Conservation (phyloP, 2,797 vertebrate genomes). For the Chelonia mydas region DNA sequence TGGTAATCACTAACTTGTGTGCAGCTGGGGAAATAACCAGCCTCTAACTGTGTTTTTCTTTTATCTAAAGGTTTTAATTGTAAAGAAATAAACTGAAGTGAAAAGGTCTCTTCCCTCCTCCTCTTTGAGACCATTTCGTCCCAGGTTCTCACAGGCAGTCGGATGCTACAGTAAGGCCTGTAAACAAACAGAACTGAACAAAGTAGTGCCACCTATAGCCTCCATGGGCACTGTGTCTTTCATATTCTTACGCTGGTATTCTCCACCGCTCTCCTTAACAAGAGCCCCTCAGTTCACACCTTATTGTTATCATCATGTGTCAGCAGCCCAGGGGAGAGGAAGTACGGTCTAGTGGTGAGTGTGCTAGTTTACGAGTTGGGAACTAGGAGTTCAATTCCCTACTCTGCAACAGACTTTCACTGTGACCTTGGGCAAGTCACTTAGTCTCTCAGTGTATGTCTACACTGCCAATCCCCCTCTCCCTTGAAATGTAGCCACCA, state of each 20-base stretch:
- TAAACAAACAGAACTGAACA: background rate
- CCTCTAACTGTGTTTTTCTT: background rate
- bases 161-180: background rate
- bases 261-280: background rate
- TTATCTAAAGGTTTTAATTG: background rate
- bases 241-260: background rate
- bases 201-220: background rate
- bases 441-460: background rate
- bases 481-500: background rate
- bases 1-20: background rate
- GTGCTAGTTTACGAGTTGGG: accelerated
- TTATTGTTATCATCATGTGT: background rate
- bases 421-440: background rate
- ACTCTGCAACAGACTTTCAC: background rate
- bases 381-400: accelerated
- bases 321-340: background rate
- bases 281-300: background rate
- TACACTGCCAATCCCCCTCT: background rate
- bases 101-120: background rate
- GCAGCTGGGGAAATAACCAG: background rate
- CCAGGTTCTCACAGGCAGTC: accelerated
- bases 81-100: background rate
- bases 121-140: background rate
- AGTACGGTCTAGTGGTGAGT: background rate
- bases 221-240: accelerated